Percentiles rank a stretch among this genome's conserved stretches.
Evolutionary conservation across 2,888 invertebrate species (phyloP).

Genomic region (Cryptops parisi): DNA sequence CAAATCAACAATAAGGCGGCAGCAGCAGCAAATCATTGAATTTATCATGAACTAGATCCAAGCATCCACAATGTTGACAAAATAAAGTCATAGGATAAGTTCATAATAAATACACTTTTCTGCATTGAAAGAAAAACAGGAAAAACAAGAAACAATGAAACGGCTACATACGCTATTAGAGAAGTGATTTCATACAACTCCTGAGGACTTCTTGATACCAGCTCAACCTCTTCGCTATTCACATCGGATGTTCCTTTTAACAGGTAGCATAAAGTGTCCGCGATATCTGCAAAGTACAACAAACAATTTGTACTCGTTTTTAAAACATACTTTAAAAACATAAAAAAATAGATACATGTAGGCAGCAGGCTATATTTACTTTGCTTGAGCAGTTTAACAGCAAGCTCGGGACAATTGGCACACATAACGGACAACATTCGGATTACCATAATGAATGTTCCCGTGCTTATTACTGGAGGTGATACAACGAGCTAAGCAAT

Average conservation of each 20-base stretch:
- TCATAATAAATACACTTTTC: too few relatives aligned
- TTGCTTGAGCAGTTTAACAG: slow-evolving; percentile 77
- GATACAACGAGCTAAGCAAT: slow-evolving; percentile 69
- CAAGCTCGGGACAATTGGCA: slow-evolving; percentile 83
- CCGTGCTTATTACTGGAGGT: slow-evolving; percentile 86
- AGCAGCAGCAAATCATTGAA: too few relatives aligned
- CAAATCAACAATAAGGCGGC: too few relatives aligned
- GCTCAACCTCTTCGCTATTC: slow-evolving; percentile 44
- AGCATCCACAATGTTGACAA: too few relatives aligned
- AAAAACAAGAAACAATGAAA: slow-evolving; percentile 9
- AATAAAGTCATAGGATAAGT: too few relatives aligned
- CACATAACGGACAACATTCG: slow-evolving; percentile 95
- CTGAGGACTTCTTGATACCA: slow-evolving; percentile 81
- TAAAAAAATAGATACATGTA: too few relatives aligned
- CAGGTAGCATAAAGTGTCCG: slow-evolving; percentile 84
- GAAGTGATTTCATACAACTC: slow-evolving; percentile 96
- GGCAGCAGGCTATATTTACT: slow-evolving; percentile 33
- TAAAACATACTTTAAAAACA: too few relatives aligned
- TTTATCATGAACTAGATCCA: too few relatives aligned
- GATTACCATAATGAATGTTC: slow-evolving; percentile 90
- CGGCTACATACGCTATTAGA: slow-evolving; percentile 54
- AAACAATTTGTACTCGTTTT: background rate
- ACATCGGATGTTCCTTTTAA: slow-evolving; percentile 69
- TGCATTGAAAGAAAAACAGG: background rate
- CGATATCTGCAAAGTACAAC: slow-evolving; percentile 48